These are phyloP conservation scores for Caenorhabditis brenneri DNA, from an alignment of 1,140 invertebrate genomes.

Conservation along the genomic window DNA sequence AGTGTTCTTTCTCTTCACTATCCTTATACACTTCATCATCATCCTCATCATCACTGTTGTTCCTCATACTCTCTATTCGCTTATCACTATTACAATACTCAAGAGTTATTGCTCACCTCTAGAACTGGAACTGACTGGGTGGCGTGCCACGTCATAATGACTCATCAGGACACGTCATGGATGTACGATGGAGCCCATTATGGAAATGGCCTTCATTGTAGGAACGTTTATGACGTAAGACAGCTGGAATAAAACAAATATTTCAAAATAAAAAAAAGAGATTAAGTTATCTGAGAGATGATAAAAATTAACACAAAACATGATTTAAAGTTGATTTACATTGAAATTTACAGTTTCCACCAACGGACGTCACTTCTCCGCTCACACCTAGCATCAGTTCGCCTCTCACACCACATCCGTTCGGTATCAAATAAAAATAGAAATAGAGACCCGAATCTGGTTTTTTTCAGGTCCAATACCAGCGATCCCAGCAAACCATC, in stretches of 20 bases:
- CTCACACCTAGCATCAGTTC: conserved; percentile 12
- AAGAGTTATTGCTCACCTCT: not conserved
- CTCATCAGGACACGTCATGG: conserved; percentile 6
- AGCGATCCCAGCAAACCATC: not conserved
- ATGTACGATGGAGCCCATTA: not conserved
- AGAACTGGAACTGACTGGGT: not conserved
- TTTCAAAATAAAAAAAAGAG: not conserved
- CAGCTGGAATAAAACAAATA: not conserved
- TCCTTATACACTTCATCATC: conserved; percentile 14
- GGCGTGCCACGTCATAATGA: not conserved
- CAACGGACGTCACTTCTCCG: conserved; percentile 2
- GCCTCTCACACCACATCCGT: conserved; percentile 11
- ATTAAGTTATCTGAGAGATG: not conserved
- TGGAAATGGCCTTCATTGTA: not conserved
- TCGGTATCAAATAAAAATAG: not conserved
- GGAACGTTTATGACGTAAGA: not conserved
- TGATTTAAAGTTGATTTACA: not conserved
- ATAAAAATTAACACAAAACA: not conserved
- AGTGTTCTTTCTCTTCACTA: not conserved
- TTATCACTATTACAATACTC: not conserved
- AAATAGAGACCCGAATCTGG: not conserved
- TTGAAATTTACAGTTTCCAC: not conserved
- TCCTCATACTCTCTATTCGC: not conserved
- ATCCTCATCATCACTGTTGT: conserved; percentile 4
- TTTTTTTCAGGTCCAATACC: not conserved